Conservation (phyloP, 2,888 invertebrate species). For the Morpho achilles region DNA sequence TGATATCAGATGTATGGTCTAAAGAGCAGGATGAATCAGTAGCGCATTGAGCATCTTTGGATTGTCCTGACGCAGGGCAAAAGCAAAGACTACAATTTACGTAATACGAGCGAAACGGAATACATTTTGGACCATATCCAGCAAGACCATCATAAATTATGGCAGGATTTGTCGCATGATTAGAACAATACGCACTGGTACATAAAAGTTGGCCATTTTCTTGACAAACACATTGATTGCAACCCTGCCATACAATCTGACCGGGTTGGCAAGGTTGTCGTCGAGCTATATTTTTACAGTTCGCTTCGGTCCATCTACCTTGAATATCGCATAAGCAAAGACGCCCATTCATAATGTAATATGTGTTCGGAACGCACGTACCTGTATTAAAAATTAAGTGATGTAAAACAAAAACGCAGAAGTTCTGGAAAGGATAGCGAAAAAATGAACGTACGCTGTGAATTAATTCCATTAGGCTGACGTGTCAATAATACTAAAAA, state of each 20-base stretch:
- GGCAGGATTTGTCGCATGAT: slow-evolving; percentile 24
- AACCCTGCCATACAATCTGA: slow-evolving; percentile 54
- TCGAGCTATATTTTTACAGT: slow-evolving; percentile 42
- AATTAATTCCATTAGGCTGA: slow-evolving; percentile 34
- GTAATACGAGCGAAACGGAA: slow-evolving; percentile 57
- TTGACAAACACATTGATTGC: slow-evolving; percentile 60
- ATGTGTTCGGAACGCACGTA: slow-evolving; percentile 58
- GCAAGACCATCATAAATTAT: slow-evolving; percentile 14
- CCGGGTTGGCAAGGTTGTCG: slow-evolving; percentile 51
- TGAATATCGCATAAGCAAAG: slow-evolving; percentile 51
- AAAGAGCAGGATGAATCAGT: slow-evolving; percentile 49
- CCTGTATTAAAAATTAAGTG: slow-evolving; percentile 33
- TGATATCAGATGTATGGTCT: slow-evolving; percentile 29
- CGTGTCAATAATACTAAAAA: slow-evolving; percentile 44
- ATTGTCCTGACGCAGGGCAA: slow-evolving; percentile 57
- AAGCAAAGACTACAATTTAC: slow-evolving; percentile 60
- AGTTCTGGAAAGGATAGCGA: not conserved
- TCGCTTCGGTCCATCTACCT: slow-evolving; percentile 50
- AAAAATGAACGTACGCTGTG: slow-evolving; percentile 46
- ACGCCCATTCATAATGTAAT: slow-evolving; percentile 49
- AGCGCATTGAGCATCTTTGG: slow-evolving; percentile 57
- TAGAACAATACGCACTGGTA: slow-evolving; percentile 42
- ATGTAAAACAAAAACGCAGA: slow-evolving; percentile 5
- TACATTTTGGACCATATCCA: slow-evolving; percentile 41
- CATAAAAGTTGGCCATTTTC: slow-evolving; percentile 51